Evolutionary conservation across 1,140 invertebrate species (phyloP).

Genomic region (Drosophila murphyi): DNA sequence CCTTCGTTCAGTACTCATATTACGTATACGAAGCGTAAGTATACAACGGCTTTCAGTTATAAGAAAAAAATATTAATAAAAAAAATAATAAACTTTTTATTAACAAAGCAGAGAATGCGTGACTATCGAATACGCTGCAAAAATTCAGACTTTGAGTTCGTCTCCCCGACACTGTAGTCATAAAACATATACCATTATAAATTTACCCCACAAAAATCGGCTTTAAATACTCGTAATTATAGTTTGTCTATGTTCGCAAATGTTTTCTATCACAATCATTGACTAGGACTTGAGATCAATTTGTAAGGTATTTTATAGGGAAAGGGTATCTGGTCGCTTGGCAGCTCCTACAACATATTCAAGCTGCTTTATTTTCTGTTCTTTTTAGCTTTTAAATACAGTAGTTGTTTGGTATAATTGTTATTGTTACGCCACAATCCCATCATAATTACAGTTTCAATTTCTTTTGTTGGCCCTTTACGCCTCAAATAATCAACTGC

Average conservation of each 20-base stretch:
- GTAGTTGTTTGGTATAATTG: slow-evolving; percentile 7
- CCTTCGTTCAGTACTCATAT: slow-evolving; percentile 23
- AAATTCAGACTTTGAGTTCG: too few species aligned
- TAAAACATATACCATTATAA: too few species aligned
- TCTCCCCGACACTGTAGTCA: too few species aligned
- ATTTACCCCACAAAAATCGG: too few species aligned
- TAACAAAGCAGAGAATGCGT: too few species aligned
- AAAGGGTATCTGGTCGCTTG: too few species aligned
- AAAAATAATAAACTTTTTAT: background rate
- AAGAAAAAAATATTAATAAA: slow-evolving; percentile 6
- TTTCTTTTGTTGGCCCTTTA: slow-evolving; percentile 56
- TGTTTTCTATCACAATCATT: too few species aligned
- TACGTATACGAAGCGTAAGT: slow-evolving; percentile 41
- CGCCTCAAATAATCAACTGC: slow-evolving; percentile 23
- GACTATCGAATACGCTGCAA: too few species aligned
- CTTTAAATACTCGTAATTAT: too few species aligned
- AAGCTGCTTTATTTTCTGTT: slow-evolving; percentile 9
- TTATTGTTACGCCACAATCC: slow-evolving; percentile 31
- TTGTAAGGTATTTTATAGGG: too few species aligned
- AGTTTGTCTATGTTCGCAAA: too few species aligned
- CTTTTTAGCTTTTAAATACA: slow-evolving; percentile 1
- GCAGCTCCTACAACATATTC: background rate
- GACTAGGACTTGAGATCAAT: too few species aligned
- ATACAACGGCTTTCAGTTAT: background rate
- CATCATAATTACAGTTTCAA: slow-evolving; percentile 71